These are phyloP conservation scores for Ochropleura leucogaster DNA, from an alignment of 2,888 invertebrate species.

Conservation along the genomic window DNA sequence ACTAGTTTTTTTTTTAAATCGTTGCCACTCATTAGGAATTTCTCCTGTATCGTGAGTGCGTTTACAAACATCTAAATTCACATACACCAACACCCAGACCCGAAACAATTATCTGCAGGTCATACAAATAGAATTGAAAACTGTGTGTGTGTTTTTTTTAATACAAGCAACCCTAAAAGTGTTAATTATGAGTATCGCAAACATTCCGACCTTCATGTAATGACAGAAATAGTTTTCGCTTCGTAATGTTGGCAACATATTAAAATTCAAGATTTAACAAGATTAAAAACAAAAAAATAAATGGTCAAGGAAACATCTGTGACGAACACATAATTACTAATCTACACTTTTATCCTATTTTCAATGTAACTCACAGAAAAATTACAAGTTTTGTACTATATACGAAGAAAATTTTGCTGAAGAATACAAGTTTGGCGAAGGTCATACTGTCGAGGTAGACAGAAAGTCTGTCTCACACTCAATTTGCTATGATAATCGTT, in stretches of 20 bases:
- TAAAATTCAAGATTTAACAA: conserved; percentile 26
- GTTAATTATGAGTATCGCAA: conserved; percentile 44
- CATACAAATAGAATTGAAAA: too few relatives aligned
- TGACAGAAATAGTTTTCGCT: conserved; percentile 55
- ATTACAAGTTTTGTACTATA: conserved; percentile 6
- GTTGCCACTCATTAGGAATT: too few relatives aligned
- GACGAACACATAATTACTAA: conserved; percentile 52
- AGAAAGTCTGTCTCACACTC: conserved; percentile 8
- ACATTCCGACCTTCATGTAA: conserved; percentile 44
- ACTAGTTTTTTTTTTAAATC: too few relatives aligned
- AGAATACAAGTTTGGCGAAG: conserved; percentile 7
- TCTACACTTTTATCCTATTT: conserved; percentile 47
- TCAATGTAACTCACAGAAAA: conserved; percentile 26
- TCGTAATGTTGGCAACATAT: conserved; percentile 53
- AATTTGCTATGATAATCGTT: conserved; percentile 22
- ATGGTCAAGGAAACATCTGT: conserved; percentile 37
- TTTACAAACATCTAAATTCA: too few relatives aligned
- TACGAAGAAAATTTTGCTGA: conserved; percentile 11
- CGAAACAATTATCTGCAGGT: too few relatives aligned
- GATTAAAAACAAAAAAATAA: conserved; percentile 34
- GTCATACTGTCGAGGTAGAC: background rate
- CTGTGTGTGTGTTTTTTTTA: background rate
- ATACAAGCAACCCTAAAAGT: conserved; percentile 13
- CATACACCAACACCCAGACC: too few relatives aligned
- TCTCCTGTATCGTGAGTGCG: too few relatives aligned